phyloP scores from a whole-genome alignment of 2,888 invertebrate species.

The Drosophila gaucha region DNA sequence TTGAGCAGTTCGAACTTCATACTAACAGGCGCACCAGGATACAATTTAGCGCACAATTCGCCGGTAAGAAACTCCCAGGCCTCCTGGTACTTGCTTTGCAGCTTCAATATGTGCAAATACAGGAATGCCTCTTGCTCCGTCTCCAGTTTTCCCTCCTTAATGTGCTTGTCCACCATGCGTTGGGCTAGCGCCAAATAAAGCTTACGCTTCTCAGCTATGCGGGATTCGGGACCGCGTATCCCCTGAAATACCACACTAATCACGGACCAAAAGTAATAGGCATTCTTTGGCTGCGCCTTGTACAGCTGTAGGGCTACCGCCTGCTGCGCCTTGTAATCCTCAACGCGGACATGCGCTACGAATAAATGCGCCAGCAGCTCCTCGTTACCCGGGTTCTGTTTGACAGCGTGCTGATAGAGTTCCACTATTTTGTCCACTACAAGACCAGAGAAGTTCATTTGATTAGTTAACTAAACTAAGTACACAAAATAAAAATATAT shows the following conservation, averaged over 20 bases:
- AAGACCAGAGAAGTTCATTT: conserved; percentile 3
- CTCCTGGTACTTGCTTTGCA: conserved; percentile 92
- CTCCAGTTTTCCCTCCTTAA: conserved; percentile 94
- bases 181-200: conserved; percentile 95
- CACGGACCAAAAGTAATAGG: conserved; percentile 99
- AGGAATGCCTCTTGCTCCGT: conserved; percentile 97
- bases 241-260: conserved; percentile 97
- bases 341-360: conserved; percentile 96
- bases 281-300: conserved; percentile 96
- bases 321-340: conserved; percentile 96
- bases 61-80: conserved; percentile 93
- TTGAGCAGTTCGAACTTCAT: conserved; percentile 91
- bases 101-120: conserved; percentile 94
- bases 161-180: conserved; percentile 96
- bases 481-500: no score
- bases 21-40: conserved; percentile 89
- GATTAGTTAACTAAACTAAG: background rate
- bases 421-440: conserved; percentile 94
- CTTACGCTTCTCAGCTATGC: conserved; percentile 87
- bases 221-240: conserved; percentile 85
- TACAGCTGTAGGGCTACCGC: conserved; percentile 95
- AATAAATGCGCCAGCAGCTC: conserved; percentile 97
- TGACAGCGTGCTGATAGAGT: conserved; percentile 95
- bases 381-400: conserved; percentile 94
- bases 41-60: conserved; percentile 88